Conservation (phyloP, 2,113 vertebrate species). For the Pangasianodon gigas region DNA sequence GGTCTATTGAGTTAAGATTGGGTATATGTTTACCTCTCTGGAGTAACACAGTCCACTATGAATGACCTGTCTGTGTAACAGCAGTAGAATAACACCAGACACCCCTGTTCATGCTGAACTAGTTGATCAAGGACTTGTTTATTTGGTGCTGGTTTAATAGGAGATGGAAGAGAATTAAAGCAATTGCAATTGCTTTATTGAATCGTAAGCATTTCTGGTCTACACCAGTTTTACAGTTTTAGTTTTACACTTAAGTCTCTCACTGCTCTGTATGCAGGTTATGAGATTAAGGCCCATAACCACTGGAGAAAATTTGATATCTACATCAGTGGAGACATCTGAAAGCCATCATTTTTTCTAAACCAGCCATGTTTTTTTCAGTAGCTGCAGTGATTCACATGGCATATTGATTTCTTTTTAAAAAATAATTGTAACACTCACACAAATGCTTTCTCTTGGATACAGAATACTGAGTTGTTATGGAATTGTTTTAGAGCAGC, state of each 20-base stretch:
- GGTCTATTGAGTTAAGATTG: background rate
- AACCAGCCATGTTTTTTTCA: background rate
- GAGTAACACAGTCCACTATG: background rate
- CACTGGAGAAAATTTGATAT: background rate
- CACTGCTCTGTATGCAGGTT: background rate
- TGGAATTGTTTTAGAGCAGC: background rate
- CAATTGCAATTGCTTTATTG: background rate
- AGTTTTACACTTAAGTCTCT: background rate
- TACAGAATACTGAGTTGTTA: background rate
- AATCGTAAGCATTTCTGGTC: background rate
- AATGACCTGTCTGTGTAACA: background rate
- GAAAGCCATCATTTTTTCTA: background rate
- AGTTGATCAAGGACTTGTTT: background rate
- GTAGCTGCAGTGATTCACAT: background rate
- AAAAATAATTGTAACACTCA: background rate
- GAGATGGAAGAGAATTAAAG: background rate
- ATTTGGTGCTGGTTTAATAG: background rate
- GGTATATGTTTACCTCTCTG: background rate
- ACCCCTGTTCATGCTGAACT: background rate
- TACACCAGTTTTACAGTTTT: background rate
- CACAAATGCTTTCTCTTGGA: background rate
- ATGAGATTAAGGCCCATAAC: background rate
- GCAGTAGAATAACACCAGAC: background rate
- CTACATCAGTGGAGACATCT: background rate
- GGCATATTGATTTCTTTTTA: background rate